These are phyloP conservation scores for Argyresthia goedartella DNA, from an alignment of 2,888 invertebrate genomes.

Conservation along the genomic window DNA sequence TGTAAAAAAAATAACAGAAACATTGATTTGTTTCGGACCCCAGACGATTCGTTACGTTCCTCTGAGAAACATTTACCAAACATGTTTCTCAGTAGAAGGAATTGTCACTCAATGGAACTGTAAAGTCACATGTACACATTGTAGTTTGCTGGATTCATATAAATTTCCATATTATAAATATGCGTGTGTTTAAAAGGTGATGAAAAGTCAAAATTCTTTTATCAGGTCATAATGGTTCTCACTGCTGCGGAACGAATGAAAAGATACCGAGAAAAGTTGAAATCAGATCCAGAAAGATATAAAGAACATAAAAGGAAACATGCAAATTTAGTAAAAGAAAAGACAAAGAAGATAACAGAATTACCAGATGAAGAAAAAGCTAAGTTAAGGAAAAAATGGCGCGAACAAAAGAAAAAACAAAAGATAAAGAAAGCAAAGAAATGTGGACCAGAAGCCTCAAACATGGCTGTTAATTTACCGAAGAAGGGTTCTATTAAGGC, in stretches of 20 bases:
- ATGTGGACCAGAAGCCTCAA: too few relatives aligned
- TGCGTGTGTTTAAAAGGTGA: too few relatives aligned
- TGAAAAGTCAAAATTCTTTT: too few relatives aligned
- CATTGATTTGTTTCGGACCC: too few relatives aligned
- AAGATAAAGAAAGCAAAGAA: neutral
- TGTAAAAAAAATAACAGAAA: too few relatives aligned
- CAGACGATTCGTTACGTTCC: too few relatives aligned
- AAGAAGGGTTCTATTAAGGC: neutral
- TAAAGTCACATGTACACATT: too few relatives aligned
- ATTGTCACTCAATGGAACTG: too few relatives aligned
- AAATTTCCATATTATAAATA: too few relatives aligned
- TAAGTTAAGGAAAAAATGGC: neutral
- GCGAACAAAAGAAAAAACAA: neutral
- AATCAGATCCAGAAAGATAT: neutral
- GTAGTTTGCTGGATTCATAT: too few relatives aligned
- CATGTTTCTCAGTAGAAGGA: too few relatives aligned
- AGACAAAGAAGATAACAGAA: neutral
- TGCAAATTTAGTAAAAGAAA: neutral
- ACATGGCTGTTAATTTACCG: neutral
- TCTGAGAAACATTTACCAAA: too few relatives aligned
- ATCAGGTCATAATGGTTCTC: neutral
- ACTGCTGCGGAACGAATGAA: neutral
- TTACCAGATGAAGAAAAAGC: neutral
- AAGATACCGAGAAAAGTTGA: neutral
- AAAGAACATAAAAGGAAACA: neutral